Evolutionary conservation across 2,113 vertebrate species (phyloP), one percentile per base, ranked within the genome.

Genomic region (Acrocephalus kingi): DNA sequence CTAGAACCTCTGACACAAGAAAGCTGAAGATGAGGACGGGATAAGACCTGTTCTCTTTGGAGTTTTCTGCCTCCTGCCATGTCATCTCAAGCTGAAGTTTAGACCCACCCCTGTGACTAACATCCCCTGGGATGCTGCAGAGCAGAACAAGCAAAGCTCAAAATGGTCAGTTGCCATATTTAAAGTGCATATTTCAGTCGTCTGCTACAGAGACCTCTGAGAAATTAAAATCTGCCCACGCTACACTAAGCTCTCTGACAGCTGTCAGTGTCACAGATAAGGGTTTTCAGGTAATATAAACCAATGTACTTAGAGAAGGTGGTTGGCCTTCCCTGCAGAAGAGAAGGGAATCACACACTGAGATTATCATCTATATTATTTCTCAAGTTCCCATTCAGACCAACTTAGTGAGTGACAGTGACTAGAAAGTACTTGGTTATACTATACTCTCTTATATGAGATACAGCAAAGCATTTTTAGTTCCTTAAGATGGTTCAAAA

Each of bases 61-160:
- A 84, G 72, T 55, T 71, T 89, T 80, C 67, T 84, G 85, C 87
- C 68, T 92, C 73, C 77, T 89, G 73, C 69, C 83, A 20, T 63
- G 91, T 94, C 91, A 69, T 81, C 94, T 88, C 28, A 28, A 63
- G 79, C 73, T 78, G 22, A 69, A 94, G 72, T 30, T 19, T 59
- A 83, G 89, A 89, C 72, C 95, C 96, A 93, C 52, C 96, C 94
- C 45, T 82, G 88, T 95, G 93, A 95, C 90, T 96, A 95, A 97
- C 83, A 87, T 75, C 90, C 92, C 90, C 73, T 56, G 85, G 94
- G 93, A 96, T 75, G 68, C 93, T 56, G 80, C 62, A 45, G 68
- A 84, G 51, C 78, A 95, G n/a, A 91, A 56, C 51, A 24, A 93
- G 79, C 90, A 48, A 22, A 88, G 79, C 87, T 91, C 14, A 1